Evolutionary conservation across 1,140 invertebrate genomes (phyloP).

Genomic region (Apis laboriosa): DNA sequence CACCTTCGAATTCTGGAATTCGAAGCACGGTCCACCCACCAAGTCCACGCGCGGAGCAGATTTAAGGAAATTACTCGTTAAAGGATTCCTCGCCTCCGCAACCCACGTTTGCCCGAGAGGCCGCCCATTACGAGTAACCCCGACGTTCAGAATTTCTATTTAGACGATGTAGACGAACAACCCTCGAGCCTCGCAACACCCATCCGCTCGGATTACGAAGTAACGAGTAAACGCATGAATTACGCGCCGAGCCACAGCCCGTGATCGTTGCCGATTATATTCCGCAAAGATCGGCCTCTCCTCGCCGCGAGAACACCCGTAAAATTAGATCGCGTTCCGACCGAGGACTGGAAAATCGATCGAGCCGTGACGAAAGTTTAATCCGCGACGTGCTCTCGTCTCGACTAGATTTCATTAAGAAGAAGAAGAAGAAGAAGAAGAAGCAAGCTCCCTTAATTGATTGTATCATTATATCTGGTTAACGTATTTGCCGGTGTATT

Average conservation of each 20-base stretch:
- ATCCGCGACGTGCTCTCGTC: not conserved
- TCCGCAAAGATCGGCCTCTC: not conserved
- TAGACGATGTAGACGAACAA: slow-evolving; percentile 20
- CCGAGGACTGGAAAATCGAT: slow-evolving; percentile 5
- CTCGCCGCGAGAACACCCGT: not conserved
- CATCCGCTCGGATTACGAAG: slow-evolving; percentile 17
- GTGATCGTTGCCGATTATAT: slow-evolving; percentile 24
- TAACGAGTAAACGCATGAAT: slow-evolving; percentile 28
- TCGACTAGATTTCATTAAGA: slow-evolving; percentile 34
- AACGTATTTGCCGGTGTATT: not conserved
- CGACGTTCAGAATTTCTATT: slow-evolving; percentile 37
- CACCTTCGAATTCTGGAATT: too few species aligned
- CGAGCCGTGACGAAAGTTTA: not conserved
- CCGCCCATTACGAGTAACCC: slow-evolving; percentile 2
- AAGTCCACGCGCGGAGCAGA: not conserved
- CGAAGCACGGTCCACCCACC: too few species aligned
- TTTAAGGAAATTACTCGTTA: slow-evolving; percentile 1
- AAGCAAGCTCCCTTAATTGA: slow-evolving; percentile 41
- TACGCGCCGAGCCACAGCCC: not conserved
- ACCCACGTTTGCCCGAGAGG: not conserved
- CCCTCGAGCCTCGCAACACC: not conserved
- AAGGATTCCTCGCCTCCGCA: not conserved
- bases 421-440: not conserved
- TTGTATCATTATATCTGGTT: slow-evolving; percentile 46
- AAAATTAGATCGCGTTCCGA: slow-evolving; percentile 23